Evolutionary conservation across 2,113 vertebrate genomes (phyloP), one percentile per base, ranked within the genome.

Genomic region (Stegastes partitus): DNA sequence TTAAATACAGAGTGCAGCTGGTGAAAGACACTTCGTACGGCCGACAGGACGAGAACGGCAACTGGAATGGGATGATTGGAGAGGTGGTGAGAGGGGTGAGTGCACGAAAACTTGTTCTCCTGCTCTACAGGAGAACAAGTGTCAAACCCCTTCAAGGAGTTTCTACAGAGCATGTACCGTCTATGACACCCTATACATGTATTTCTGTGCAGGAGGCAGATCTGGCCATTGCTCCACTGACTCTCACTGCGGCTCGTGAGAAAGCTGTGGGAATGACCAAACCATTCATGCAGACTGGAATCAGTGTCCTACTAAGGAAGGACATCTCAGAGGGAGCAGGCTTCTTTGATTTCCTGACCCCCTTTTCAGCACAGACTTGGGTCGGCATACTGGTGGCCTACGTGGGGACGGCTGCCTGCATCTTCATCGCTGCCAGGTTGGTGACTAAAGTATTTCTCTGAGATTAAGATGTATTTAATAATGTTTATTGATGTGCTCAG

Each of bases 11-110:
- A 19, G 91, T 97, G 34, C 91, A 93, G 39, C 87, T 96, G 70
- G 97, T 97, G 68, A 95, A 93, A 19, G 96, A 97, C 0, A 82
- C 93, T 6, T 86, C 75, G 1, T 97, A 96, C 0, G 97, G 97
- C 0, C 63, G 93, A 0, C 37, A 94, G 61, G 86, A 95, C 1
- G 81, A 95, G n/a, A 91, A 21, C 0, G 96, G 96, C 8, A 94
- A 87, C 87, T 97, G 97, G 97, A 95, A 91, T 0, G 97, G 97
- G 10, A 96, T 97, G 96, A 92, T 97, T 8, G 96, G 97, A 2
- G 97, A 97, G 68, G 87, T 97, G 19, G 66, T 96, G 31, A 79
- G 95, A 59, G 90, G 93, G 92, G 97, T 97, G 73, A 94, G 83
- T 59, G 49, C 50, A 68, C 47, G 15, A 50, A 66, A 55, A 25